Percentiles rank a stretch among this genome's conserved stretches.
phyloP scores from a whole-genome alignment of 2,888 invertebrate genomes.

The Escarpia spicata region DNA sequence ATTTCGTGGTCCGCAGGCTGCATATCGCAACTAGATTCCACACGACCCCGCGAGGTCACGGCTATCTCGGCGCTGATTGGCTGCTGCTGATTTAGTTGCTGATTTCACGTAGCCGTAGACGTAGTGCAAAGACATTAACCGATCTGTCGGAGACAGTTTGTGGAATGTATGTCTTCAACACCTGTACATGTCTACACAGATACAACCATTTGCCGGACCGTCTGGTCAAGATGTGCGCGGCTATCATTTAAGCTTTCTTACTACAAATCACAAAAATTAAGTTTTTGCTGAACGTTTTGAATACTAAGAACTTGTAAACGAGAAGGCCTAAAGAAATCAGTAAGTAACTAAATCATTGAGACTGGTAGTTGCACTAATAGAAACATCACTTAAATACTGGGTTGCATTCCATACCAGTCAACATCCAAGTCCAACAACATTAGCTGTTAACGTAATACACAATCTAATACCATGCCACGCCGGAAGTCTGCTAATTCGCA shows the following conservation, averaged over 20 bases:
- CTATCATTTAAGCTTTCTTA: background rate
- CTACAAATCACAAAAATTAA: background rate
- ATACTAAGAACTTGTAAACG: background rate
- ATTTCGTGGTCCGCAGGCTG: background rate
- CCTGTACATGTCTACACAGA: background rate
- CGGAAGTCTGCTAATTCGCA: background rate
- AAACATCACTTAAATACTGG: background rate
- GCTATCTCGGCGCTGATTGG: background rate
- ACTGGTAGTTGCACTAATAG: background rate
- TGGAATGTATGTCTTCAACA: background rate
- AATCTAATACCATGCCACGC: background rate
- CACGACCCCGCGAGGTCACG: background rate
- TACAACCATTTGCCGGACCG: background rate
- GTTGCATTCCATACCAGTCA: conserved; percentile 10
- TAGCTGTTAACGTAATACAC: background rate
- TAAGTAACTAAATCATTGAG: background rate
- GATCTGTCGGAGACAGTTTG: background rate
- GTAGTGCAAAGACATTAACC: background rate
- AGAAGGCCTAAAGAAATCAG: background rate
- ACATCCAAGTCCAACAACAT: background rate
- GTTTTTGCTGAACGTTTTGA: background rate
- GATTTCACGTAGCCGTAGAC: background rate
- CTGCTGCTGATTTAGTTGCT: background rate
- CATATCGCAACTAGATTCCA: background rate
- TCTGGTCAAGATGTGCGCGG: background rate